These are phyloP conservation scores for Turnix velox DNA, from an alignment of 2,113 vertebrate species.

Conservation along the genomic window DNA sequence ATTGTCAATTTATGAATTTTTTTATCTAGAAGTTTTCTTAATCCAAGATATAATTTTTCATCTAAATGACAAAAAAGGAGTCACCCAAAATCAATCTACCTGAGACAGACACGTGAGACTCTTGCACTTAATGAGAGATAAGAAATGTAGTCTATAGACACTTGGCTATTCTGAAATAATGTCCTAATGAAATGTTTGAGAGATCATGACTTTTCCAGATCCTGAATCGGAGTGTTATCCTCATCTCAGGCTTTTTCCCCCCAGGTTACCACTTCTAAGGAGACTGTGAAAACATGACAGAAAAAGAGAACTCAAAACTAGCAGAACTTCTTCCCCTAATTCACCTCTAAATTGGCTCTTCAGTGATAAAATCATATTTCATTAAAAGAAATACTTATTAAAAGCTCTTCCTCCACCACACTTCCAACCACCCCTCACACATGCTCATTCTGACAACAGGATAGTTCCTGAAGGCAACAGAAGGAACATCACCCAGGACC, in stretches of 20 bases:
- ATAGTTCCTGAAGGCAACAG: not conserved
- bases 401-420: not conserved
- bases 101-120: not conserved
- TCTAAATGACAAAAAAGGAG: not conserved
- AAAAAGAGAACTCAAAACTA: not conserved
- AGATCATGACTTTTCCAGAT: not conserved
- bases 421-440: rapidly evolving
- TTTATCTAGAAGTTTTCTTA: not conserved
- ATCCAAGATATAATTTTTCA: not conserved
- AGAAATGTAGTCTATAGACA: not conserved
- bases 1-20: not conserved
- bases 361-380: not conserved
- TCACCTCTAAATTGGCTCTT: not conserved
- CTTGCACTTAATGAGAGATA: not conserved
- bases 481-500: not conserved
- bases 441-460: not conserved
- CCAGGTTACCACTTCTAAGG: not conserved
- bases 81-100: not conserved
- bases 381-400: not conserved
- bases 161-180: not conserved
- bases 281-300: not conserved
- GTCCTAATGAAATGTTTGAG: not conserved
- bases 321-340: not conserved
- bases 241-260: not conserved
- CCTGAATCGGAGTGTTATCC: not conserved